These are phyloP conservation scores for Drosophila lowei DNA, from an alignment of 1,140 invertebrate species.

Conservation along the genomic window DNA sequence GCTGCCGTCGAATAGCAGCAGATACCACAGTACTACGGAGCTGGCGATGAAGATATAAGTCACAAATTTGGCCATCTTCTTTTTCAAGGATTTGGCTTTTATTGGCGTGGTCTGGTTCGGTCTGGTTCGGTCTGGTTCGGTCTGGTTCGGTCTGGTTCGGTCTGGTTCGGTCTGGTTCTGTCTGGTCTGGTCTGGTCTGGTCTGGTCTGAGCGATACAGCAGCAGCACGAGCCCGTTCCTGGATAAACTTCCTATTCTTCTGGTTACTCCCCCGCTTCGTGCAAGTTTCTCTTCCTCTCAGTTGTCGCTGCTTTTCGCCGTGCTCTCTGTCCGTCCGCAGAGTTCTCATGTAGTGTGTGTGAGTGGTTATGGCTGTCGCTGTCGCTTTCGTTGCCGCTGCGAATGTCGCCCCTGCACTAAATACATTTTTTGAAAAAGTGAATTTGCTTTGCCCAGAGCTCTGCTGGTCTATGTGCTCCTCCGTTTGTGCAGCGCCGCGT, in stretches of 20 bases:
- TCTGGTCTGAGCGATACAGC: too few relatives aligned
- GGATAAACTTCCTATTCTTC: too few relatives aligned
- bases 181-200: background rate
- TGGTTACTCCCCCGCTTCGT: too few relatives aligned
- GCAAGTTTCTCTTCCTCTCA: too few relatives aligned
- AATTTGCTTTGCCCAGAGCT: conserved; percentile 55
- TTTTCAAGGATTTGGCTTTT: background rate
- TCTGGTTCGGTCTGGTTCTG: background rate
- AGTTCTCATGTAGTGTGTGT: background rate
- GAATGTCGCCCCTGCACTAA: conserved; percentile 81
- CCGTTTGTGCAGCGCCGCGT: background rate
- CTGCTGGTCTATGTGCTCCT: background rate
- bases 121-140: background rate
- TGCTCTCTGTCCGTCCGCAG: too few relatives aligned
- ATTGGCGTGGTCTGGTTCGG: conserved; percentile 6
- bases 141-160: conserved; percentile 11
- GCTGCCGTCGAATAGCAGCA: conserved; percentile 65
- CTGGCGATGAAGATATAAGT: conserved; percentile 76
- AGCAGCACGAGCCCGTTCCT: too few relatives aligned
- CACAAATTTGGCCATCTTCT: conserved; percentile 77
- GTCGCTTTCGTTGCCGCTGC: conserved; percentile 75
- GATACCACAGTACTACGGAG: conserved; percentile 75
- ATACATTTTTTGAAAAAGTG: conserved; percentile 77
- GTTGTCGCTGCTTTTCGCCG: too few relatives aligned
- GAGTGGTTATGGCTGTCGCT: conserved; percentile 12